Conservation (phyloP, 2,888 invertebrate species). For the Junonia oenone region DNA sequence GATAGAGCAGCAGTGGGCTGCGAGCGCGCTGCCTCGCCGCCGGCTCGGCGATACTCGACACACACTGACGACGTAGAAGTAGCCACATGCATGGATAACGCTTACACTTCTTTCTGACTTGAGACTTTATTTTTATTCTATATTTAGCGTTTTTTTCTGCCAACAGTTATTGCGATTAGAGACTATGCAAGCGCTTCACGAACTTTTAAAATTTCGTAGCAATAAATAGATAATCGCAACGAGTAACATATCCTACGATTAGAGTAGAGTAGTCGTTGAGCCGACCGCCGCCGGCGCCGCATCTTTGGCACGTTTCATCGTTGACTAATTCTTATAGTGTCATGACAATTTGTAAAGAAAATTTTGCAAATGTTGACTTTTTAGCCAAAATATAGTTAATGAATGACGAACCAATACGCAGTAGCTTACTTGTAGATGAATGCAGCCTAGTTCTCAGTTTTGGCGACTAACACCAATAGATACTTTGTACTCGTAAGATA, state of each 20-base stretch:
- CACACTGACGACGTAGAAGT: slow-evolving; percentile 34
- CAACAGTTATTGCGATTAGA: slow-evolving; percentile 42
- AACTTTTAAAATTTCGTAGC: slow-evolving; percentile 45
- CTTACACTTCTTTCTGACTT: slow-evolving; percentile 41
- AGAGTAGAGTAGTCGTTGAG: slow-evolving; percentile 51
- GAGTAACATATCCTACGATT: slow-evolving; percentile 61
- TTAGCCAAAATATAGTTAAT: slow-evolving; percentile 78
- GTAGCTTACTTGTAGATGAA: slow-evolving; percentile 75
- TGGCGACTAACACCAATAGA: slow-evolving; percentile 75
- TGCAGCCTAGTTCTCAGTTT: slow-evolving; percentile 75
- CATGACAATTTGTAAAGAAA: slow-evolving; percentile 75
- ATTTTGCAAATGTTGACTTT: slow-evolving; percentile 79
- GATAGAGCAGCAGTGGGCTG: slow-evolving; percentile 61
- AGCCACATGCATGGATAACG: slow-evolving; percentile 49
- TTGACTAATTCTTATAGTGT: slow-evolving; percentile 76
- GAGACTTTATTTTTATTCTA: slow-evolving; percentile 42
- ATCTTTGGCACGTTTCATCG: slow-evolving; percentile 60
- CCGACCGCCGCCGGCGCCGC: slow-evolving; percentile 48
- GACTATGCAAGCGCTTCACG: slow-evolving; percentile 54
- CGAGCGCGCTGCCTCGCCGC: slow-evolving; percentile 45
- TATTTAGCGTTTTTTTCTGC: slow-evolving; percentile 46
- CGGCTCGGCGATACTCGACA: slow-evolving; percentile 48
- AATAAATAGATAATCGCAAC: slow-evolving; percentile 50
- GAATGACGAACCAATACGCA: slow-evolving; percentile 78
- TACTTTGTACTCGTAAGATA: slow-evolving; percentile 73